A percentile compares a stretch with the other conserved stretches of the same genome.
Conservation (phyloP, 2,888 invertebrate species). For the Eupithecia vulgata region DNA sequence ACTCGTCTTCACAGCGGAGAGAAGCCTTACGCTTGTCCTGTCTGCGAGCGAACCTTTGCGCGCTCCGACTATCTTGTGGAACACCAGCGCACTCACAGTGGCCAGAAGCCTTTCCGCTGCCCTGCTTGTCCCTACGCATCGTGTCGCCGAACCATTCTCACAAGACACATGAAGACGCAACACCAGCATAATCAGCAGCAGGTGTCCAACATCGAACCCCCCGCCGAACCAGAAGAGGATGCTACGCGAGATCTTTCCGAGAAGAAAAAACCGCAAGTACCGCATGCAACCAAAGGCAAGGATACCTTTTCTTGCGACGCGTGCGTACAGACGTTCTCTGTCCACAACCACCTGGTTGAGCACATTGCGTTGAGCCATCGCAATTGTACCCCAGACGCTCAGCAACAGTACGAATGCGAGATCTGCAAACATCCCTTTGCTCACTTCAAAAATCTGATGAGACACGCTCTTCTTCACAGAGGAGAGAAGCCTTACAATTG, state of each 20-base stretch:
- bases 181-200: constrained; percentile 89
- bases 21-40: constrained; percentile 98
- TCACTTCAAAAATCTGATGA: constrained; percentile 98
- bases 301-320: constrained; percentile 93
- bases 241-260: constrained; percentile 92
- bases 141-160: constrained; percentile 99
- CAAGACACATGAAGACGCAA: constrained; percentile 96
- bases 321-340: constrained; percentile 97
- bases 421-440: constrained; percentile 97
- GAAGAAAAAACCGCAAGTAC: constrained; percentile 76
- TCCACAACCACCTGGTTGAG: constrained; percentile 98
- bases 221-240: constrained; percentile 83
- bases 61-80: constrained; percentile 99
- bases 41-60: constrained; percentile 98
- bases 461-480: constrained; percentile 98
- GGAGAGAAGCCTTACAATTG: constrained; percentile 99
- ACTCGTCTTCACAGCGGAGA: constrained; percentile 98
- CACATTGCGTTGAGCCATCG: constrained; percentile 98
- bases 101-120: constrained; percentile 99
- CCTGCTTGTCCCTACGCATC: constrained; percentile 99
- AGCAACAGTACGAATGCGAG: constrained; percentile 95
- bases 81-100: constrained; percentile 98
- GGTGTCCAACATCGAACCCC: constrained; percentile 85
- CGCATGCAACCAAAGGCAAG: constrained; percentile 71
- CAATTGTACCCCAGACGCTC: constrained; percentile 88